A percentile compares a stretch with the other conserved stretches of the same genome.
phyloP scores from a whole-genome alignment of 2,888 invertebrate species.

The Calameuta filiformis region DNA sequence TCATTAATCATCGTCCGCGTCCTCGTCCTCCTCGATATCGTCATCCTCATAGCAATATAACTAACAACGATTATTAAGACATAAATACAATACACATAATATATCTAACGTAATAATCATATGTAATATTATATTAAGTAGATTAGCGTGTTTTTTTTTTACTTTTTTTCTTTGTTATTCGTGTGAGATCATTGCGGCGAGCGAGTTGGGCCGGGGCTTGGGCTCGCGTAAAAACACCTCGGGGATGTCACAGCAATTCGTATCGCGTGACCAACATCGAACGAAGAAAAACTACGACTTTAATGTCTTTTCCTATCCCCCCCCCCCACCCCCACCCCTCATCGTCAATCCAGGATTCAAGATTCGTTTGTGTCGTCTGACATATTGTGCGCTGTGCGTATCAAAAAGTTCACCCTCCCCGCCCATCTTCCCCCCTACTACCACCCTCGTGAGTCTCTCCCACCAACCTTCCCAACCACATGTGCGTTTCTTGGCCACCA shows the following conservation, averaged over 20 bases:
- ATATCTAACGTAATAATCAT: slow-evolving; percentile 59
- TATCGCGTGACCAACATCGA: not conserved
- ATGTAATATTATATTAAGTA: slow-evolving; percentile 55
- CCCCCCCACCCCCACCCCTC: not conserved
- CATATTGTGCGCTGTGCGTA: slow-evolving; percentile 6
- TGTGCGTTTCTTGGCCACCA: not conserved
- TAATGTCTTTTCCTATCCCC: not conserved
- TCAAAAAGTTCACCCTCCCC: not conserved
- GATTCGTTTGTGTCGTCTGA: slow-evolving; percentile 1
- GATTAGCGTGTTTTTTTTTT: slow-evolving; percentile 47
- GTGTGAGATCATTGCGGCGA: slow-evolving; percentile 34
- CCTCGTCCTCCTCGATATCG: slow-evolving; percentile 19
- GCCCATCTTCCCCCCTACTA: not conserved
- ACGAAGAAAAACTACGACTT: not conserved
- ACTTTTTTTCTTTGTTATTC: slow-evolving; percentile 11
- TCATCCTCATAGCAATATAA: slow-evolving; percentile 51
- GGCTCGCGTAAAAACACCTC: slow-evolving; percentile 28
- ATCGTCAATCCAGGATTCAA: not conserved
- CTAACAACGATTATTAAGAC: slow-evolving; percentile 63
- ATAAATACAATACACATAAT: slow-evolving; percentile 62
- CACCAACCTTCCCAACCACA: not conserved
- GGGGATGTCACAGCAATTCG: not conserved
- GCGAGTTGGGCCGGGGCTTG: slow-evolving; percentile 32
- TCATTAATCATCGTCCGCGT: slow-evolving; percentile 27
- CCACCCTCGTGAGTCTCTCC: not conserved